Evolutionary conservation across 1,140 invertebrate species (phyloP), one percentile per base, ranked within the genome.

Genomic region (Brachystomella parvula): DNA sequence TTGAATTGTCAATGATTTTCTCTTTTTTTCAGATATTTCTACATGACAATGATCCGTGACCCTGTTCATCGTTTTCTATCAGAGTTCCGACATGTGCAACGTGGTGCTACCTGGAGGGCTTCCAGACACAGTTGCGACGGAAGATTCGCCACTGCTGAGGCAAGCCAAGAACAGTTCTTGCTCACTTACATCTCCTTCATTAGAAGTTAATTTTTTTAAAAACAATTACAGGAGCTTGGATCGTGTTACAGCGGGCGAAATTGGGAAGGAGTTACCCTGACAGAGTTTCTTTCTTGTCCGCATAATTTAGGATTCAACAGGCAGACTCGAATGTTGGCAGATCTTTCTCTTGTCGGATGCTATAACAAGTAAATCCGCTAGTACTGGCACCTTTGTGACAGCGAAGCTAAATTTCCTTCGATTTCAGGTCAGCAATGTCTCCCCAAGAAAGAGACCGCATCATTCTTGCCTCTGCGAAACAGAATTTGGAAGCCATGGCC

Each of bases 241-340:
- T 82, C 85, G 28, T 92, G 90, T 76, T 92, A 91, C 76, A 78
- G 82, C 63, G 88, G 87, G 19, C 80, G 81, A 57, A 81, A 78
- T 72, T 87, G 84, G 85, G 77, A 80, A 70, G 85, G 82, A 70
- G 87, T 88, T 28, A 82, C 82, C 15, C 78, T 96, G 3, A 85
- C 89, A 66, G 85, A 96, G 77, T 98, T 98, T 79, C 86, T 94
- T 73, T 80, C 82, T 28, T 99, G 96, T 78, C 85, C 86, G 9
- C 86, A 88, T 75, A 99, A 99, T 84, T 81, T 98, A 74, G 96
- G 94, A 17, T 87, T 87, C 73, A 98, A 99, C 80, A 83, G 96
- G 65, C 95, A 98, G 81, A 98, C 96, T 0, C 82, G 96, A 73
- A 99, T 99, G 96, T 78, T 99, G 67, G 92, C 95, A 35, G 92